Percentiles rank a stretch among this genome's conserved stretches.
These are phyloP conservation scores for Spisula subtruncata DNA, from an alignment of 2,888 invertebrate genomes.

Conservation along the genomic window DNA sequence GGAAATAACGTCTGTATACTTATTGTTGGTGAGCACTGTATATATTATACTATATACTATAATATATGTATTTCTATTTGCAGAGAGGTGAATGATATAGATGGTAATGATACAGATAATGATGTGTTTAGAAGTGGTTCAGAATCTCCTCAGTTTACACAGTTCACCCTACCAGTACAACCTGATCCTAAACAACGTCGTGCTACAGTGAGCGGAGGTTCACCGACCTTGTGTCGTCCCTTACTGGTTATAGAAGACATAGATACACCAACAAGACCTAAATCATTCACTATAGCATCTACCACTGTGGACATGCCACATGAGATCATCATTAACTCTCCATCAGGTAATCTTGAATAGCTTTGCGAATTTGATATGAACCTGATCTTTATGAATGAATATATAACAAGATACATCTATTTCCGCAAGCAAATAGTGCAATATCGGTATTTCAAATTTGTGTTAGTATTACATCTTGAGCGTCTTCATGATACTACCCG, in stretches of 20 bases:
- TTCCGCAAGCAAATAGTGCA: no score
- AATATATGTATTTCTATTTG: no score
- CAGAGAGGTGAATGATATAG: conserved; percentile 78
- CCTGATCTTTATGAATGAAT: no score
- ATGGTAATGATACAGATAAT: conserved; percentile 87
- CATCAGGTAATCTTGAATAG: conserved; percentile 68
- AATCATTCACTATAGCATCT: conserved; percentile 77
- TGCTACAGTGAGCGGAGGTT: conserved; percentile 95
- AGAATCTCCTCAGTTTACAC: conserved; percentile 84
- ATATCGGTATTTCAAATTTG: no score
- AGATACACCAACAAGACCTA: conserved; percentile 81
- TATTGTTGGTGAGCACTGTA: no score
- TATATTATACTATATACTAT: no score
- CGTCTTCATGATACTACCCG: no score
- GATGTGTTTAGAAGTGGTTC: conserved; percentile 87
- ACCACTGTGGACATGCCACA: conserved; percentile 63
- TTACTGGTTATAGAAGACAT: conserved; percentile 83
- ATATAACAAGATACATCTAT: no score
- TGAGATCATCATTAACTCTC: conserved; percentile 68
- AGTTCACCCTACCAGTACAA: conserved; percentile 83
- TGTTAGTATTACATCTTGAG: no score
- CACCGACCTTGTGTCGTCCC: conserved; percentile 83
- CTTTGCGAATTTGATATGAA: no score
- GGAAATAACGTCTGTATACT: no score
- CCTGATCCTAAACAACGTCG: conserved; percentile 91